phyloP scores from a whole-genome alignment of 1,140 invertebrate genomes.

The Gryllus bimaculatus region DNA sequence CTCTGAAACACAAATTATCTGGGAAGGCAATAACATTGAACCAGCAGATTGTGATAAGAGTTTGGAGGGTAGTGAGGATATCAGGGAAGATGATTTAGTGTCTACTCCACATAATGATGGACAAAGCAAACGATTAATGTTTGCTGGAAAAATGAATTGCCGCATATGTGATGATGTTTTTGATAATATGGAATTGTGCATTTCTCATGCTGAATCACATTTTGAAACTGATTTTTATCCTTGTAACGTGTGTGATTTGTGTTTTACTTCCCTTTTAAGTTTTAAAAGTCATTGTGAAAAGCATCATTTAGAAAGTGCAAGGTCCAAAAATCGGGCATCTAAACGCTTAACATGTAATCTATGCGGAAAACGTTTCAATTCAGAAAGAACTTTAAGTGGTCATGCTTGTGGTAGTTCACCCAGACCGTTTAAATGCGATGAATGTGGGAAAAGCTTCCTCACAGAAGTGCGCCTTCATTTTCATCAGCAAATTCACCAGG shows the following conservation, averaged over 20 bases:
- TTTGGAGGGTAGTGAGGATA: background rate
- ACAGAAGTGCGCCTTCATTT: slow-evolving; percentile 14
- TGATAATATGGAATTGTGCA: slow-evolving; percentile 10
- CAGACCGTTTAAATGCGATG: slow-evolving; percentile 11
- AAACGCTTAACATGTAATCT: slow-evolving; percentile 6
- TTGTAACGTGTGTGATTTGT: slow-evolving; percentile 17
- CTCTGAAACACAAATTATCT: background rate
- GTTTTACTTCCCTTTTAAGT: slow-evolving; percentile 13
- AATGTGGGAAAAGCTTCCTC: slow-evolving; percentile 18
- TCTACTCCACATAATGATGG: background rate
- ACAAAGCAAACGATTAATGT: background rate
- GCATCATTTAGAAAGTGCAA: background rate
- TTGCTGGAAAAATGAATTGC: background rate
- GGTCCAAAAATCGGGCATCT: background rate
- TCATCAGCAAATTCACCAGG: slow-evolving; percentile 13
- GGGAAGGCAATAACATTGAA: background rate
- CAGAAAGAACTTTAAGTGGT: background rate
- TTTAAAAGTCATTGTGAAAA: slow-evolving; percentile 14
- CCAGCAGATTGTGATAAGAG: background rate
- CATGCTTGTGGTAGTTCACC: slow-evolving; percentile 11
- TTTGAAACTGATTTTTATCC: slow-evolving; percentile 16
- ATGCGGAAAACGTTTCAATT: slow-evolving; percentile 7
- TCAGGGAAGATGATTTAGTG: background rate
- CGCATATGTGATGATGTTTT: slow-evolving; percentile 19
- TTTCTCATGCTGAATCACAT: slow-evolving; percentile 16